These are phyloP conservation scores for Heliconius eleuchia DNA, from an alignment of 1,140 invertebrate species.

Conservation along the genomic window DNA sequence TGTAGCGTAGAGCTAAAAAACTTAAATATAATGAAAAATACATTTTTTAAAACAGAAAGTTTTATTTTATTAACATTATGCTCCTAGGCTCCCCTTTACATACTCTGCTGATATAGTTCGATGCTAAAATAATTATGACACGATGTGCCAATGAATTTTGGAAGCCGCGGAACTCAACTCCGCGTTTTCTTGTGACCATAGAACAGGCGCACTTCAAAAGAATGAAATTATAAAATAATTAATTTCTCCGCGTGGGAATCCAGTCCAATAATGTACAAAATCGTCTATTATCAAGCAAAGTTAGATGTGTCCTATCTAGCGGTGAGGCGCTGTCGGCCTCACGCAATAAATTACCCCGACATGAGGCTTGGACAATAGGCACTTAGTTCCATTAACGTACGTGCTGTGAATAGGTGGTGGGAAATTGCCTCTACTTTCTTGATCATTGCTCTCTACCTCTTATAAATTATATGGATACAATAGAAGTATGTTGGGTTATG, in stretches of 20 bases:
- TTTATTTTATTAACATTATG: neutral
- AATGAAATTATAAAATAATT: too few relatives aligned
- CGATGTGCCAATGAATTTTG: too few relatives aligned
- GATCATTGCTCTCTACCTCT: neutral
- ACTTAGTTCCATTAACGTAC: conserved; percentile 4
- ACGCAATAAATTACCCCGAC: conserved; percentile 7
- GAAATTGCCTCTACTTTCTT: conserved; percentile 4
- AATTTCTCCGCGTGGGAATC: too few relatives aligned
- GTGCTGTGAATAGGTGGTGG: neutral
- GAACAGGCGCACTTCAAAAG: too few relatives aligned
- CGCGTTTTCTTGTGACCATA: too few relatives aligned
- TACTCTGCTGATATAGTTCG: neutral
- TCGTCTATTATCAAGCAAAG: neutral
- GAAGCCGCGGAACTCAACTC: too few relatives aligned
- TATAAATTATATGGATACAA: neutral
- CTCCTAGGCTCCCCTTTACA: too few relatives aligned
- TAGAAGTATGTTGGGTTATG: neutral
- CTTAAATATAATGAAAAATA: too few relatives aligned
- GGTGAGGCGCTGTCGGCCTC: conserved; percentile 1
- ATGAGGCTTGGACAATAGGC: conserved; percentile 8
- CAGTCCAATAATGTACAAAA: neutral
- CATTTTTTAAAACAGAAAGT: neutral
- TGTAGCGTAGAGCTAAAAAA: neutral
- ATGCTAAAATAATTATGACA: neutral
- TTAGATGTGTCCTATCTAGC: neutral